phyloP scores from a whole-genome alignment of 2,797 vertebrate genomes.

The Clamator glandarius region DNA sequence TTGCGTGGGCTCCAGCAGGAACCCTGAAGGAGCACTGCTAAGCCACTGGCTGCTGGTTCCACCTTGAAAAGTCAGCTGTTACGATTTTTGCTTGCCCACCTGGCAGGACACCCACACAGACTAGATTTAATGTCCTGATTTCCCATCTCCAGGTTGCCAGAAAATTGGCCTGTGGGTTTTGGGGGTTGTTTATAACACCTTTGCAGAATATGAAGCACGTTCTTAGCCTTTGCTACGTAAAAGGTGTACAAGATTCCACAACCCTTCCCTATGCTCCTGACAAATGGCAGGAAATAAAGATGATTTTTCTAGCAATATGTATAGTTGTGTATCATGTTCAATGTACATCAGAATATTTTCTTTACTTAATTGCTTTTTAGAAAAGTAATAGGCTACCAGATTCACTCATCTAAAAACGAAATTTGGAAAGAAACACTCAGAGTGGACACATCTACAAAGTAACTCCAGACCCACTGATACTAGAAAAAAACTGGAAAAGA shows the following conservation, averaged over 20 bases:
- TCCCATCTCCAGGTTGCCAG: neutral
- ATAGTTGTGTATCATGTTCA: too few species aligned
- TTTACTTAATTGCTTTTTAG: too few species aligned
- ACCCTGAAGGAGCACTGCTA: neutral
- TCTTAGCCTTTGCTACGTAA: neutral
- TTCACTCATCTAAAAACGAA: neutral
- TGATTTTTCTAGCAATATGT: neutral
- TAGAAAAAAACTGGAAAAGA: neutral
- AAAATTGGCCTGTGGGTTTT: neutral
- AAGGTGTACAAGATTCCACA: neutral
- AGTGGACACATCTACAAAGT: accelerated
- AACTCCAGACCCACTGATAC: neutral
- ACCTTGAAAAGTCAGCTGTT: neutral
- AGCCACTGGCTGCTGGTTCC: accelerated
- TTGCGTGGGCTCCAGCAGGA: neutral
- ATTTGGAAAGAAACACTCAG: neutral
- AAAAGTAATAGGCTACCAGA: too few species aligned
- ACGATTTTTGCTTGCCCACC: neutral
- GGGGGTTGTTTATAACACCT: accelerated
- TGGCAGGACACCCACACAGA: neutral
- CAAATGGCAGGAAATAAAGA: neutral
- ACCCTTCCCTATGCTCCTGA: neutral
- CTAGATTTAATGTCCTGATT: neutral
- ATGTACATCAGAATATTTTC: accelerated
- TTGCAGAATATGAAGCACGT: neutral